Conservation (phyloP, 1,140 invertebrate species). For the Drosophila ohnishii region DNA sequence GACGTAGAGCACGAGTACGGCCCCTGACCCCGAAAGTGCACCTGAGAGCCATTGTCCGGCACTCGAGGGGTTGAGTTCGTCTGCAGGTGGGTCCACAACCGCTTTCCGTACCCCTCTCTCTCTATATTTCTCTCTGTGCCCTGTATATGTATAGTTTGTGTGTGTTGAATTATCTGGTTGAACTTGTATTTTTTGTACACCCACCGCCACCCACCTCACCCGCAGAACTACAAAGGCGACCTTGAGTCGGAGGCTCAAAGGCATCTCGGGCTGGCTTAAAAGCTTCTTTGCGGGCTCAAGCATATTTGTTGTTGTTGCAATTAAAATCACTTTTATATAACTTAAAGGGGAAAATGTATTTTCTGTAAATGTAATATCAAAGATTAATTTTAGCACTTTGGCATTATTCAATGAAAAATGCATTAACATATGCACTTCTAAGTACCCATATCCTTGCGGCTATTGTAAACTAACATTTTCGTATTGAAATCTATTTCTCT, state of each 20-base stretch:
- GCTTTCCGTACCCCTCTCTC: slow-evolving; percentile 26
- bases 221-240: slow-evolving; percentile 15
- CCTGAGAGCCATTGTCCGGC: slow-evolving; percentile 6
- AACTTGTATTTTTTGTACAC: slow-evolving; percentile 47
- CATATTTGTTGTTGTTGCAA: neutral
- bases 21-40: slow-evolving; percentile 13
- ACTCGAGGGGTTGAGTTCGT: slow-evolving; percentile 26
- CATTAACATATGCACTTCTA: too few species aligned
- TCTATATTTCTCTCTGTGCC: slow-evolving; percentile 11
- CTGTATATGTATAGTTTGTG: slow-evolving; percentile 17
- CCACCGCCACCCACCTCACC: slow-evolving; percentile 19
- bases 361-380: neutral
- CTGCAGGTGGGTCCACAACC: slow-evolving; percentile 60
- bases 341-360: neutral
- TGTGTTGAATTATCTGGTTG: slow-evolving; percentile 57
- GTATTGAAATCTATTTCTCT: neutral
- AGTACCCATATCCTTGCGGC: neutral
- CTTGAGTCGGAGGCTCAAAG: slow-evolving; percentile 7
- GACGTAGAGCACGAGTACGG: slow-evolving; percentile 5
- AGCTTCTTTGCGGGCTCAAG: slow-evolving; percentile 2
- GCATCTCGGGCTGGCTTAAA: slow-evolving; percentile 5
- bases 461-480: too few species aligned
- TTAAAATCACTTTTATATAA: neutral
- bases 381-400: neutral
- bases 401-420: neutral